Percentiles rank a stretch among this genome's conserved stretches.
Evolutionary conservation across 2,113 vertebrate genomes (phyloP).

Genomic region (Nycticebus coucang): DNA sequence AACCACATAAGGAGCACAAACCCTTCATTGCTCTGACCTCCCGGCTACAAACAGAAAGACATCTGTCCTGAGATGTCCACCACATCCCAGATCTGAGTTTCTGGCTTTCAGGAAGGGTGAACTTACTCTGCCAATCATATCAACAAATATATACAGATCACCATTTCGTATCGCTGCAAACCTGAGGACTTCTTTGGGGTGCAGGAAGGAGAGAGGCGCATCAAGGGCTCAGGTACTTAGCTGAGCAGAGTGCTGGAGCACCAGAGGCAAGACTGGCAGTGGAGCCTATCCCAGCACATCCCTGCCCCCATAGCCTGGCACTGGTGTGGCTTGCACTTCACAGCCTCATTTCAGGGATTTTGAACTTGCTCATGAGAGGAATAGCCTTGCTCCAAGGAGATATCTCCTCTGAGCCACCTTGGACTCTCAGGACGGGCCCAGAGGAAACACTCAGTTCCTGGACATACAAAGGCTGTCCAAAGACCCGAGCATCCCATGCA

Average conservation of each 20-base stretch:
- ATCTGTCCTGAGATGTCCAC: rapidly evolving
- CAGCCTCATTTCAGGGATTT: rapidly evolving
- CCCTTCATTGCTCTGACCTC: not conserved
- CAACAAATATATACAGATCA: rapidly evolving
- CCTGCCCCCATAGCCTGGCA: not conserved
- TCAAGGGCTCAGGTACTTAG: conserved; percentile 59
- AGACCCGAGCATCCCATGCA: not conserved
- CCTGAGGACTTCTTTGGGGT: not conserved
- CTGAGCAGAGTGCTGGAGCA: conserved; percentile 63
- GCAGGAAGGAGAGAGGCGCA: conserved; percentile 67
- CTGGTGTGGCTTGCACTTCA: rapidly evolving
- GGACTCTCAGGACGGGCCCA: not conserved
- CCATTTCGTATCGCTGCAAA: rapidly evolving
- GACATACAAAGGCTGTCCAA: not conserved
- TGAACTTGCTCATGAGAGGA: not conserved
- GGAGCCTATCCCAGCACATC: conserved; percentile 5
- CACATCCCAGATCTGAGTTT: rapidly evolving
- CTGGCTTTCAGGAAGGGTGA: not conserved
- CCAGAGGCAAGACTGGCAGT: conserved; percentile 69
- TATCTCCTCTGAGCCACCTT: not conserved
- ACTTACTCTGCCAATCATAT: not conserved
- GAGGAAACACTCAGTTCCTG: conserved; percentile 28
- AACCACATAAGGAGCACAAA: not conserved
- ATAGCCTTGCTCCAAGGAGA: not conserved
- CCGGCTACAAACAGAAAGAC: not conserved